Conservation (phyloP, 2,797 vertebrate genomes). For the Poecilia picta region DNA sequence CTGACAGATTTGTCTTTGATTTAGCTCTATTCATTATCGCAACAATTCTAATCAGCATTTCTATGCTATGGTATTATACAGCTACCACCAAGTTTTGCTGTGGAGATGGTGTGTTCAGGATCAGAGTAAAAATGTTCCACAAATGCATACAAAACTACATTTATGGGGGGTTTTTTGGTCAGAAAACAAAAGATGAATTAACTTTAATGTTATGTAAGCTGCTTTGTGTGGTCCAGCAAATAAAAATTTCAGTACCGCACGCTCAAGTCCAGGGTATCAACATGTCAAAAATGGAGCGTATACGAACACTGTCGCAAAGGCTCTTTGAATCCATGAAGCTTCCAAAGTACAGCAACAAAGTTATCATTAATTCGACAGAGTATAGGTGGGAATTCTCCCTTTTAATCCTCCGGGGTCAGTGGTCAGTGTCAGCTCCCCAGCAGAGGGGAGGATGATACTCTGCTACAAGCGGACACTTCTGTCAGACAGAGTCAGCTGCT, state of each 20-base stretch:
- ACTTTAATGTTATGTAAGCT: neutral
- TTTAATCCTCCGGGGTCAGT: slow-evolving; percentile 28
- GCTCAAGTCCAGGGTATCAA: neutral
- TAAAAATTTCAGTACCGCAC: neutral
- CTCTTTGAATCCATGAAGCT: neutral
- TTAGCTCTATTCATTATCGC: neutral
- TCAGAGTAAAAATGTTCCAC: neutral
- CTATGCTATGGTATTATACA: neutral
- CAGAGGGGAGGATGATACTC: slow-evolving; percentile 6
- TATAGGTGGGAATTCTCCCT: slow-evolving; percentile 22
- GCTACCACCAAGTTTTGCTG: neutral
- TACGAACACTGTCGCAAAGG: neutral
- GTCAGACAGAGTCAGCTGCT: neutral
- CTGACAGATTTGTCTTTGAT: neutral
- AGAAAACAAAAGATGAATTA: neutral
- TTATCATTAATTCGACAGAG: slow-evolving; percentile 31
- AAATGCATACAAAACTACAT: neutral
- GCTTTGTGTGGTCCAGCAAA: neutral
- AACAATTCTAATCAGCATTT: neutral
- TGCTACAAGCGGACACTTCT: neutral
- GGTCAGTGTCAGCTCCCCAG: slow-evolving; percentile 20
- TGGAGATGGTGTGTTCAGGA: neutral
- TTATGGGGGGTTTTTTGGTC: neutral
- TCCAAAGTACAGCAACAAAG: slow-evolving; percentile 5
- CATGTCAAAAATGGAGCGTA: neutral